phyloP scores from a whole-genome alignment of 1,140 invertebrate species.

The Triops cancriformis region DNA sequence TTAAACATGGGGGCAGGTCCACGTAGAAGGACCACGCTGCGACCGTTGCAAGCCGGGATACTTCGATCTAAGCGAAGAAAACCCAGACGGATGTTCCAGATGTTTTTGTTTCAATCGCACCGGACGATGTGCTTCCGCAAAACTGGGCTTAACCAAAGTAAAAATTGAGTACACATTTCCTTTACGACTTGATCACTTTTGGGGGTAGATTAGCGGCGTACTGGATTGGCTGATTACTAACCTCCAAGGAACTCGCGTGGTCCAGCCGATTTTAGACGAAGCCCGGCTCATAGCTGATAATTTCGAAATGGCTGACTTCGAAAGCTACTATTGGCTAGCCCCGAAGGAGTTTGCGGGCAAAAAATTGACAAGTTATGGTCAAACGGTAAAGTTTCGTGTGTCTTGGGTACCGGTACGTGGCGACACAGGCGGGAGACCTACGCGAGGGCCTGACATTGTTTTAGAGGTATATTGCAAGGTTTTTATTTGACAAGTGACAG shows the following conservation, averaged over 20 bases:
- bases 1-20: slow-evolving; percentile 36
- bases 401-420: slow-evolving; percentile 79
- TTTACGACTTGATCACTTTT: slow-evolving; percentile 16
- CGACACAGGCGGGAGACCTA: slow-evolving; percentile 75
- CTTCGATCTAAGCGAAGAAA: slow-evolving; percentile 65
- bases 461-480: slow-evolving; percentile 51
- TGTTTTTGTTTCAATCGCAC: slow-evolving; percentile 91
- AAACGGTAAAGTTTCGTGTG: slow-evolving; percentile 62
- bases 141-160: slow-evolving; percentile 50
- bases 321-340: slow-evolving; percentile 81
- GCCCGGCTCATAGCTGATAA: slow-evolving; percentile 38
- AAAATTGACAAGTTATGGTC: slow-evolving; percentile 72
- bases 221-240: slow-evolving; percentile 35
- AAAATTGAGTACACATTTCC: slow-evolving; percentile 33
- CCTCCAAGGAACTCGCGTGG: slow-evolving; percentile 32
- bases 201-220: slow-evolving; percentile 21
- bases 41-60: slow-evolving; percentile 72
- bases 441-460: slow-evolving; percentile 74
- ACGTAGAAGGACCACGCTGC: slow-evolving; percentile 71
- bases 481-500: too few species aligned
- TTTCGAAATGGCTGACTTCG: slow-evolving; percentile 57
- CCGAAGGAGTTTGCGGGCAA: slow-evolving; percentile 64
- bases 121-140: slow-evolving; percentile 52
- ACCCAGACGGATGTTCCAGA: slow-evolving; percentile 70
- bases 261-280: slow-evolving; percentile 33